Conservation (phyloP, 2,888 invertebrate species). For the Neoascia interrupta region DNA sequence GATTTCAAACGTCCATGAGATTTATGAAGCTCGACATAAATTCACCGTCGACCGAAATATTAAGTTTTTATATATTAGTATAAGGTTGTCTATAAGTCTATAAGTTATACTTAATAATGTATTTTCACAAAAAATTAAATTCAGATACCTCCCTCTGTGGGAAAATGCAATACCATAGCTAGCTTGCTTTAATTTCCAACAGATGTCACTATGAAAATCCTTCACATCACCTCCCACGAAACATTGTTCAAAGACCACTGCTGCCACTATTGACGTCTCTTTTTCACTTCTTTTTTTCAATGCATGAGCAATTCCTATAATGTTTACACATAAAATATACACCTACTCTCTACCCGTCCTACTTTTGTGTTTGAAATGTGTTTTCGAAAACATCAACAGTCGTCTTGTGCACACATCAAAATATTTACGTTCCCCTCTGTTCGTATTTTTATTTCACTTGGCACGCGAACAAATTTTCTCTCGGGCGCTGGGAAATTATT, state of each 20-base stretch:
- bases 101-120: too few species aligned
- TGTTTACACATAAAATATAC: slow-evolving; percentile 36
- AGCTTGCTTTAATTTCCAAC: not conserved
- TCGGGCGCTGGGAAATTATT: slow-evolving; percentile 21
- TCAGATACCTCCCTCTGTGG: slow-evolving; percentile 15
- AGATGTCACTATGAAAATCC: slow-evolving; percentile 40
- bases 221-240: too few species aligned
- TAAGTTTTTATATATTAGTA: too few species aligned
- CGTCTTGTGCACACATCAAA: slow-evolving; percentile 19
- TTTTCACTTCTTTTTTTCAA: not conserved
- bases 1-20: too few species aligned
- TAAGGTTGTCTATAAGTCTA: too few species aligned
- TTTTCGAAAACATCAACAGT: slow-evolving; percentile 20
- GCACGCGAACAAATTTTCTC: slow-evolving; percentile 60
- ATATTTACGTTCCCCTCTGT: slow-evolving; percentile 19
- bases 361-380: not conserved
- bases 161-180: not conserved
- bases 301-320: not conserved
- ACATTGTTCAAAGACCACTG: too few species aligned
- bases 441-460: slow-evolving; percentile 39
- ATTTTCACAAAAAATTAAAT: too few species aligned
- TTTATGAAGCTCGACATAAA: too few species aligned
- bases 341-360: slow-evolving; percentile 16
- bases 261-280: too few species aligned
- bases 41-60: too few species aligned